Base-by-base conservation (phyloP, 2,888 invertebrate genomes). In the Baronia brevicornis region DNA sequence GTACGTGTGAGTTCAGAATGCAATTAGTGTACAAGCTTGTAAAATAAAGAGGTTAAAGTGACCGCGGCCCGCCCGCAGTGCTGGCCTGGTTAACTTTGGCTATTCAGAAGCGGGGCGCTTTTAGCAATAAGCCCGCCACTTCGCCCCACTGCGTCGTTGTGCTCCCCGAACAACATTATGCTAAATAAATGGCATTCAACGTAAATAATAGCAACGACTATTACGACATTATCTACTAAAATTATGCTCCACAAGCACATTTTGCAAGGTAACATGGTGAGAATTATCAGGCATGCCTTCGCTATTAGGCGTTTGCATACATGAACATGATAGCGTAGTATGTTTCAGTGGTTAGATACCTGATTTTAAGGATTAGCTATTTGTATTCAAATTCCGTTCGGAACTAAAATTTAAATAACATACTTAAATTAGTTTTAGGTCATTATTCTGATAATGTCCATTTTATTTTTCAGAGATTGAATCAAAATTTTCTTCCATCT, bases 151-250 rank as follows among this genome's bases (percentile, higher is more conserved):
- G 60, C 62, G 53, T n/a, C n/a, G n/a, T n/a, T n/a, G n/a, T n/a
- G n/a, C n/a, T n/a, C n/a, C 60, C 60, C 59, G 62, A 66, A 66
- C 60, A 66, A 60, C 65, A 68, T 75, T 75, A 74, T 73, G 68
- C 70, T 63, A 72, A 73, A 70, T 60, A 70, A 68, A 72, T 68
- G 56, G 66, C 65, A 59, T 56, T 56, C 52, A 60, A 51, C 60
- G 53, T 65, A 66, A 66, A 59, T 71, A 66, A 72, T 59, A 38
- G 26, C 38, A 10, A 15, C 24, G 26, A 19, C 23, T 19, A 21
- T 30, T 31, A 24, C 31, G 31, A 36, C 36, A 24, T 28, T 36
- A 36, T 36, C 36, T 36, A 15, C 19, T 20, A 31, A 36, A 36
- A 31, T 31, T 36, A 36, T 36, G 36, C 28, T 9, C 28, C 31